Evolutionary conservation across 2,888 invertebrate species (phyloP).

Genomic region (Cephus runcator): DNA sequence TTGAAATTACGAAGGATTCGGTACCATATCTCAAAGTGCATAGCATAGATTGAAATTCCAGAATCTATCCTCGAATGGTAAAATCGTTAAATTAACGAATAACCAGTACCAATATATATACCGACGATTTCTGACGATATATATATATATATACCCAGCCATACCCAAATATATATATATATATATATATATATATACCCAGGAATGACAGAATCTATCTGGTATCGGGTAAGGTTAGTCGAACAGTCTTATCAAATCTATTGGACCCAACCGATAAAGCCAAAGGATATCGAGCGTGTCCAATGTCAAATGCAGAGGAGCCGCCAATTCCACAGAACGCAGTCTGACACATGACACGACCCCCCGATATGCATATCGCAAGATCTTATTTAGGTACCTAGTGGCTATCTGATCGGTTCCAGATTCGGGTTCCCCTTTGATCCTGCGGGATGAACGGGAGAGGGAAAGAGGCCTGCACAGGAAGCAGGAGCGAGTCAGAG

Average conservation of each 20-base stretch:
- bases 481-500: background rate
- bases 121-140: background rate
- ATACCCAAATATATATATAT: too few relatives aligned
- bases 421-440: conserved; percentile 6
- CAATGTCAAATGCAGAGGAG: background rate
- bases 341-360: conserved; percentile 15
- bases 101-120: background rate
- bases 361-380: conserved; percentile 15
- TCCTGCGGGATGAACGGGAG: background rate
- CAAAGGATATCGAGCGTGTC: background rate
- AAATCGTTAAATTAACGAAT: background rate
- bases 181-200: background rate
- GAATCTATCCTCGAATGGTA: background rate
- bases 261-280: background rate
- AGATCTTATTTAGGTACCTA: conserved; percentile 12
- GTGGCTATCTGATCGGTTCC: conserved; percentile 16
- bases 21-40: background rate
- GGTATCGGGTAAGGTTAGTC: background rate
- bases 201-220: background rate
- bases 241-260: background rate
- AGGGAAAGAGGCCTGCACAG: background rate
- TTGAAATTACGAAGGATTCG: background rate
- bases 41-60: background rate
- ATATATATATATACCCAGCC: background rate
- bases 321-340: background rate